Base-by-base conservation (phyloP, 64 coral and sea anemone species). In the Actinia equina region DNA sequence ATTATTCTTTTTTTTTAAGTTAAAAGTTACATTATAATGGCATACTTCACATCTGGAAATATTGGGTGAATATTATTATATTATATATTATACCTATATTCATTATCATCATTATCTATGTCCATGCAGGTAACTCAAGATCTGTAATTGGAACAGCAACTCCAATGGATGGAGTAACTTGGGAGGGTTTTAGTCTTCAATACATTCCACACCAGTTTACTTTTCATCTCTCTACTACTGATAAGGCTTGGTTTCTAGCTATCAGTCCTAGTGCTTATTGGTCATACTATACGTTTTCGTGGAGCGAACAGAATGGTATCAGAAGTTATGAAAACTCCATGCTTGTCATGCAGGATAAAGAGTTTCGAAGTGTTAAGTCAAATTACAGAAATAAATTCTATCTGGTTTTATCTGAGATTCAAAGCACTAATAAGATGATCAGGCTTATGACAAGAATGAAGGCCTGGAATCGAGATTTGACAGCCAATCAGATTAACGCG, bases 401-500 rank as follows among this genome's bases (percentile, higher is more conserved):
- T 19, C 14, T 52, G 19, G 52, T n/a, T 82, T 3, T 51, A 27
- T 8, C 2, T 23, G 80, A 82, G 0, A 17, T 82, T 9, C 27
- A 52, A 4, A 52, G 18, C 22, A 2, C 4, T 3, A 23, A 0
- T 13, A 3, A 44, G 23, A 51, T 52, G 45, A 52, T 43, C 43
- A 16, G 45, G 13, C 52, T 82, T 8, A 23, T 82, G 37, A 51
- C 53, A 57, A 82, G 80, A 52, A 51, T 82, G 53, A 82, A 82
- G 30, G 53, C 43, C 20, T 82, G 80, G 80, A 82, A 57, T 17
- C 44, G 53, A 51, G 80, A 82, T 8, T 82, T 82, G 44, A 82
- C 45, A 52, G 19, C 10, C 44, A 57, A 51, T 10, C 45, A 82
- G 44, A 17, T 82, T 51, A 57, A 82, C 5, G 17, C 18, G 7